phyloP scores from a whole-genome alignment of 2,113 vertebrate genomes.

The Trochalopteron elliotii region DNA sequence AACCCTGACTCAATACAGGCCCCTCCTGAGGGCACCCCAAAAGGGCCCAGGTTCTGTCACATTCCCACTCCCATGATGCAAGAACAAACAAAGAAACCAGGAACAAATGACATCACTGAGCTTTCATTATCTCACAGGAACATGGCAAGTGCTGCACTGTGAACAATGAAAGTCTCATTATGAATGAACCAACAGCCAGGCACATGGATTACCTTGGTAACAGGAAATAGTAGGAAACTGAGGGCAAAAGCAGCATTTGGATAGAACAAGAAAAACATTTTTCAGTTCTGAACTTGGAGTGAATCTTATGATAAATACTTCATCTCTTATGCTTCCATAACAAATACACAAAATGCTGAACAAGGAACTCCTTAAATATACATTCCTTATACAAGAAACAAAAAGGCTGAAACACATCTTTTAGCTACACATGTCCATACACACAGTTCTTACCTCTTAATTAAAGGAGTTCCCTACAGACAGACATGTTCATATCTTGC shows the following conservation, averaged over 20 bases:
- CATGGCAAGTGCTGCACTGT: not conserved
- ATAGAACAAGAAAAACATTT: not conserved
- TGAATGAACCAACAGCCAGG: not conserved
- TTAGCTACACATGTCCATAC: not conserved
- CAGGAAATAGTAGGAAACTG: not conserved
- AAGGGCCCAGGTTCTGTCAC: not conserved
- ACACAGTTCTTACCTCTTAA: not conserved
- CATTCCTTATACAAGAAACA: not conserved
- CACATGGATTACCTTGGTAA: not conserved
- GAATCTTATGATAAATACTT: not conserved
- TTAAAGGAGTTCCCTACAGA: not conserved
- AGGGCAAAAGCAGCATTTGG: not conserved
- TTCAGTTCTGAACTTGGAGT: not conserved
- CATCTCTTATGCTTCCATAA: not conserved
- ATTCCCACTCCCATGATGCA: not conserved
- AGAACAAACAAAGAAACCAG: not conserved
- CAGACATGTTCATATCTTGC: not conserved
- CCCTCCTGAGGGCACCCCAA: not conserved
- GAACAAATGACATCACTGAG: constrained; percentile 1
- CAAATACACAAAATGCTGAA: not conserved
- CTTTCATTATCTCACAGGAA: not conserved
- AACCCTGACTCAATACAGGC: not conserved
- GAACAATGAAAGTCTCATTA: not conserved
- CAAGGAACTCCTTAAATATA: not conserved
- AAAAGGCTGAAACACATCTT: not conserved